phyloP scores from a whole-genome alignment of 2,888 invertebrate species.

The Amphipyra tragopoginis region DNA sequence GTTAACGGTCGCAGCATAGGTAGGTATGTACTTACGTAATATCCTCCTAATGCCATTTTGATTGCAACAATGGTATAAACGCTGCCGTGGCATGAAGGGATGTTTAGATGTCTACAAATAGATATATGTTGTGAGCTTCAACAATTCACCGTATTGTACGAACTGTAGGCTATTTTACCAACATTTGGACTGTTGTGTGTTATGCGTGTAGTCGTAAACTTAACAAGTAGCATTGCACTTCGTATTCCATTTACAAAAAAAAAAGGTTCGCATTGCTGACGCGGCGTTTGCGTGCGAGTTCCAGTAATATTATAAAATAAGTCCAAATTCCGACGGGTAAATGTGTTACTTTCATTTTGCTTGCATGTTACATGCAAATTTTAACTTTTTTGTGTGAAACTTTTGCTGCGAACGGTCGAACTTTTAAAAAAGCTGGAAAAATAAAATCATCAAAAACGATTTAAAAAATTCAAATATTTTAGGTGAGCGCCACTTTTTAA shows the following conservation, averaged over 20 bases:
- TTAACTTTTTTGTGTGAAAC: constrained; percentile 29
- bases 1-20: too few species aligned
- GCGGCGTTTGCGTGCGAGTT: constrained; percentile 38
- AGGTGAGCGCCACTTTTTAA: constrained; percentile 31
- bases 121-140: constrained; percentile 12
- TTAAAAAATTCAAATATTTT: constrained; percentile 32
- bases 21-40: background rate
- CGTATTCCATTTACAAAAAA: constrained; percentile 17
- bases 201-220: constrained; percentile 11
- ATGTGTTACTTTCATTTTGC: constrained; percentile 53
- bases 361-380: constrained; percentile 53
- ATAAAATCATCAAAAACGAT: constrained; percentile 32
- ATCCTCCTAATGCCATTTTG: constrained; percentile 27
- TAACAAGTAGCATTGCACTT: constrained; percentile 36
- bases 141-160: constrained; percentile 5
- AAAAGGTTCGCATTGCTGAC: constrained; percentile 25
- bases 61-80: constrained; percentile 30
- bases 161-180: constrained; percentile 5
- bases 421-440: constrained; percentile 21
- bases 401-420: constrained; percentile 10
- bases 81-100: constrained; percentile 8
- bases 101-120: constrained; percentile 11
- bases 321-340: constrained; percentile 38
- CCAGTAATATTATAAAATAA: constrained; percentile 42
- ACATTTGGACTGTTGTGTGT: constrained; percentile 22